These are phyloP conservation scores for Hypsibius dujardini DNA, from an alignment of 1,140 invertebrate genomes.

Conservation along the genomic window DNA sequence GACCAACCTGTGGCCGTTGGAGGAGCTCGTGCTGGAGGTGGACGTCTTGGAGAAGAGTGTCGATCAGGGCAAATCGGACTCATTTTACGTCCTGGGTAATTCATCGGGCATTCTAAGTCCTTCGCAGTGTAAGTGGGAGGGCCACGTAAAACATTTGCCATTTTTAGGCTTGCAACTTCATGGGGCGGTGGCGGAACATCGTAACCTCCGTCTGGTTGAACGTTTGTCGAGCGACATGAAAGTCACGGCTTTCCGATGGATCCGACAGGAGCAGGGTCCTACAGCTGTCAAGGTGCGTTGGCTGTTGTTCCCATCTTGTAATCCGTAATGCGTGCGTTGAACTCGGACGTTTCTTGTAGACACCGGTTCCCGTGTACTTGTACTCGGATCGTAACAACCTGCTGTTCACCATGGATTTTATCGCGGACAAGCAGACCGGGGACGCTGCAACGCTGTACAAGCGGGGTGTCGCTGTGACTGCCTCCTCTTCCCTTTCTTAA, in stretches of 20 bases:
- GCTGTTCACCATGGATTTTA: constrained; percentile 82
- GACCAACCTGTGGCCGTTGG: constrained; percentile 58
- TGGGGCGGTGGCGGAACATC: constrained; percentile 76
- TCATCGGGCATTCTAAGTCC: too few species aligned
- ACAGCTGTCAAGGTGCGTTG: too few species aligned
- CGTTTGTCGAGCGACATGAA: constrained; percentile 85
- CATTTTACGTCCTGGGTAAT: too few species aligned
- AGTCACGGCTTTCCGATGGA: constrained; percentile 51
- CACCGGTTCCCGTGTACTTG: constrained; percentile 86
- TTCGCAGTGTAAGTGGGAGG: too few species aligned
- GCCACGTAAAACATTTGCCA: too few species aligned
- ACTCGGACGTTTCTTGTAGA: constrained; percentile 28
- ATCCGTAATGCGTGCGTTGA: too few species aligned
- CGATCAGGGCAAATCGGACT: not conserved
- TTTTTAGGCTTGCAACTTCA: constrained; percentile 64
- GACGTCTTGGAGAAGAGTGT: constrained; percentile 18
- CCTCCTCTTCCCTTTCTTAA: not conserved
- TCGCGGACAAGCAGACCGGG: constrained; percentile 62
- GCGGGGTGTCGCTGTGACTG: constrained; percentile 67
- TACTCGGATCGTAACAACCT: constrained; percentile 85
- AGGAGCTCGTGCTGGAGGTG: constrained; percentile 76
- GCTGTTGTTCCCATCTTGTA: too few species aligned
- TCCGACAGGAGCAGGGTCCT: too few species aligned
- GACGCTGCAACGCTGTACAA: constrained; percentile 74
- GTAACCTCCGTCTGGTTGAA: constrained; percentile 70